phyloP scores from a whole-genome alignment of 64 coral and sea anemone species.

The Acropora tenuis region DNA sequence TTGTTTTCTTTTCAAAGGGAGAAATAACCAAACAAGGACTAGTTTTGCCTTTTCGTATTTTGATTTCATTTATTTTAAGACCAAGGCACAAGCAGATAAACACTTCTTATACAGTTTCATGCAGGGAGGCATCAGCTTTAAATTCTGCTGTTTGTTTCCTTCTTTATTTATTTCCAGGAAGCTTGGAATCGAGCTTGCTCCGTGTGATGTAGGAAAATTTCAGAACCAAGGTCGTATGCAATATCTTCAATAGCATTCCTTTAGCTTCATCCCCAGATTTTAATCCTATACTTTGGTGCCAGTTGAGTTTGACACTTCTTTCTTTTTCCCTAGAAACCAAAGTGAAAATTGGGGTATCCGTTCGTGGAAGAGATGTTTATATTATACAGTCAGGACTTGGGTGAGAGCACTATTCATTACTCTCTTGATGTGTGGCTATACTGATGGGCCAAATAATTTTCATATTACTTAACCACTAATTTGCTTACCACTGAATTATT shows the following conservation, averaged over 20 bases:
- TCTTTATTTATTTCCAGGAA: conserved; percentile 50
- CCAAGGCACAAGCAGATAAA: too few relatives aligned
- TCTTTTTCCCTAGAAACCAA: conserved; percentile 73
- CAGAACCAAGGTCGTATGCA: conserved; percentile 72
- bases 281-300: neutral
- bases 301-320: neutral
- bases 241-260: too few relatives aligned
- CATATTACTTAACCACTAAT: too few relatives aligned
- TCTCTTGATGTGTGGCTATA: too few relatives aligned
- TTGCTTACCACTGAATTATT: too few relatives aligned
- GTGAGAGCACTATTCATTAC: conserved; percentile 42
- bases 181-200: conserved; percentile 78
- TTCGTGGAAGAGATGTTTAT: conserved; percentile 91
- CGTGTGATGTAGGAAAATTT: conserved; percentile 75
- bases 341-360: conserved; percentile 87
- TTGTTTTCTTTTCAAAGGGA: neutral
- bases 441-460: too few relatives aligned
- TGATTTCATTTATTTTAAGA: neutral
- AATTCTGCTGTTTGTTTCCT: neutral
- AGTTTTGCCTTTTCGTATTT: neutral
- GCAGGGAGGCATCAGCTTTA: too few relatives aligned
- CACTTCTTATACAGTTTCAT: too few relatives aligned
- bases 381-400: conserved; percentile 96
- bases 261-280: neutral
- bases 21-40: too few relatives aligned